phyloP scores from a whole-genome alignment of 92 coral and sea anemone genomes.

The Actinernus sp. region DNA sequence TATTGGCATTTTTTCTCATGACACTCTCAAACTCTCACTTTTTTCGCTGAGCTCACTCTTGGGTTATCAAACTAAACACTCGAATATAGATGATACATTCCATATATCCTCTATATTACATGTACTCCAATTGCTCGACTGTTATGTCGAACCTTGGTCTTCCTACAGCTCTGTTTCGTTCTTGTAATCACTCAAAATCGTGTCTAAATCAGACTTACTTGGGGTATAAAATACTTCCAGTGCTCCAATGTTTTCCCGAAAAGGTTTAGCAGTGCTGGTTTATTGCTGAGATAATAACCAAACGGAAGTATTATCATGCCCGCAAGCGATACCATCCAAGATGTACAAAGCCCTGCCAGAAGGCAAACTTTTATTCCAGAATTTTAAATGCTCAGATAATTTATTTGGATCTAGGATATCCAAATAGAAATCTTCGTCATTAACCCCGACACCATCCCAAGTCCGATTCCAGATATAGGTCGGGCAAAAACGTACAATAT shows the following conservation, averaged over 20 bases:
- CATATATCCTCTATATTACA: too few relatives aligned
- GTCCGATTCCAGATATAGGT: background rate
- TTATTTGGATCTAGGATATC: slow-evolving; percentile 7
- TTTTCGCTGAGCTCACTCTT: too few relatives aligned
- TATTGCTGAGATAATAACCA: slow-evolving; percentile 4
- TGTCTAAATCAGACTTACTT: background rate
- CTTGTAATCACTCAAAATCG: background rate
- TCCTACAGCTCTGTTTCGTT: too few relatives aligned
- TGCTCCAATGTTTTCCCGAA: background rate
- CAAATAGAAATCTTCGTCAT: slow-evolving; percentile 2
- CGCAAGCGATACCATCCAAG: background rate
- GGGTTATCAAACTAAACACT: too few relatives aligned
- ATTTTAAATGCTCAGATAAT: background rate
- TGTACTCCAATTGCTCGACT: too few relatives aligned
- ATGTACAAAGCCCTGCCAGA: background rate
- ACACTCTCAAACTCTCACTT: too few relatives aligned
- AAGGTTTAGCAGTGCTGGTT: background rate
- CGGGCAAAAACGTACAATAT: background rate
- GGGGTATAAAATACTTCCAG: background rate
- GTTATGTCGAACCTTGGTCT: too few relatives aligned
- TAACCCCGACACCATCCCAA: background rate
- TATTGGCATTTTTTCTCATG: too few relatives aligned
- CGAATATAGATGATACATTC: too few relatives aligned
- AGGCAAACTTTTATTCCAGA: slow-evolving; percentile 1
- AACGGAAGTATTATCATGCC: slow-evolving; percentile 1